These are phyloP conservation scores for Mesocricetus auratus DNA, from an alignment of 2,113 vertebrate species.

Conservation along the genomic window DNA sequence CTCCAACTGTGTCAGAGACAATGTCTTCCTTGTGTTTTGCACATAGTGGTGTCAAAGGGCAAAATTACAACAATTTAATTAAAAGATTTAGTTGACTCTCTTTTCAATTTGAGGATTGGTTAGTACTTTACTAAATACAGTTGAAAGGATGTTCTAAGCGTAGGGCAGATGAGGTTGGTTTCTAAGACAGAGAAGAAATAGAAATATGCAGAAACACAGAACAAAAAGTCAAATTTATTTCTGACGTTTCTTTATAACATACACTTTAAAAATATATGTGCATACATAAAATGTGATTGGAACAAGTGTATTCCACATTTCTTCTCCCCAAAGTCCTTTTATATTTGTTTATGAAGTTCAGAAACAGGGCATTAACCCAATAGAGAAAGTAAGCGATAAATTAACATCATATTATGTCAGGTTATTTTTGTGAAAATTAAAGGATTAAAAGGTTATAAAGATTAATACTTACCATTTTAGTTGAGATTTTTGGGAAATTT, in stretches of 20 bases:
- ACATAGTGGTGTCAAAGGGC: background rate
- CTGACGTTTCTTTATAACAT: background rate
- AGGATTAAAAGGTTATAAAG: background rate
- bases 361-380: background rate
- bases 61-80: background rate
- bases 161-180: background rate
- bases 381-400: background rate
- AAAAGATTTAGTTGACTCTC: background rate
- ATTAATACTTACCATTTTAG: background rate
- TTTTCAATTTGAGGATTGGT: background rate
- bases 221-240: background rate
- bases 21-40: background rate
- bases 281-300: background rate
- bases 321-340: background rate
- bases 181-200: background rate
- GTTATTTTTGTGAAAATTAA: background rate
- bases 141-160: background rate
- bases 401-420: background rate
- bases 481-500: background rate
- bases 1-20: background rate
- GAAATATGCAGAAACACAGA: background rate
- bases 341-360: background rate
- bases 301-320: background rate
- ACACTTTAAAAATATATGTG: background rate
- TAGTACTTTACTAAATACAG: background rate